Base-by-base conservation (phyloP, 2,888 invertebrate species). In the Brachypalpus laphriformis region DNA sequence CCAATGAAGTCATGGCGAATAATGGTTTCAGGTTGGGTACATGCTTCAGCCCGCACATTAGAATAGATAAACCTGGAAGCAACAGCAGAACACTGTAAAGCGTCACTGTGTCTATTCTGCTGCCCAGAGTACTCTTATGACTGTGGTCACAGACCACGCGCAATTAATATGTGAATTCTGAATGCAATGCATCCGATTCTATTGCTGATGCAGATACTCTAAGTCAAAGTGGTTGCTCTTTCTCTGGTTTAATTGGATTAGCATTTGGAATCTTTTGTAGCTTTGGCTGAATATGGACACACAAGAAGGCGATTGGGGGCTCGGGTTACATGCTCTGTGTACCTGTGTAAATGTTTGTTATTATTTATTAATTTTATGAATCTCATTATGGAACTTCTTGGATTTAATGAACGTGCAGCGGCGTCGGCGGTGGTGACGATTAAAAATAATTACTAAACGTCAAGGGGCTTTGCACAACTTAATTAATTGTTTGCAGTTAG, bases 1-100 rank as follows among this genome's bases (percentile, higher is more conserved):
- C 83, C 83, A 83, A 80, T 83, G 83, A 83, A 83, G 83, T 83
- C 83, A 83, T 83, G 80, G 80, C 83, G 63, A 80, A 83, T 83
- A 74, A 83, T 83, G 83, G 80, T 63, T 63, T 45, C 74, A 56
- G 20, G 63, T 65, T 47, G 56, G 47, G 34, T 34, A 42, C 34
- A 37, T 25, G 49, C 28, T 34, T 25, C 61, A 68, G 34, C 28
- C 68, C 70, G 75, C 70, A 76, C 51, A 82, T 83, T 83, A 78
- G 78, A 83, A 82, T 72, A 72, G 65, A 25, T 22, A 70, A 25
- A 75, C 70, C 71, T 71, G 77, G 82, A 82, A 78, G 82, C 71
- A 40, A 25, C 6, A 42, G 51, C 25, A 70, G 37, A 28, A 31
- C 34, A 61, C 65, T 51, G 34, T 63, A 66, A 82, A 78, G 80